Evolutionary conservation across 1,140 invertebrate species (phyloP).

Genomic region (Drosophila novamexicana): DNA sequence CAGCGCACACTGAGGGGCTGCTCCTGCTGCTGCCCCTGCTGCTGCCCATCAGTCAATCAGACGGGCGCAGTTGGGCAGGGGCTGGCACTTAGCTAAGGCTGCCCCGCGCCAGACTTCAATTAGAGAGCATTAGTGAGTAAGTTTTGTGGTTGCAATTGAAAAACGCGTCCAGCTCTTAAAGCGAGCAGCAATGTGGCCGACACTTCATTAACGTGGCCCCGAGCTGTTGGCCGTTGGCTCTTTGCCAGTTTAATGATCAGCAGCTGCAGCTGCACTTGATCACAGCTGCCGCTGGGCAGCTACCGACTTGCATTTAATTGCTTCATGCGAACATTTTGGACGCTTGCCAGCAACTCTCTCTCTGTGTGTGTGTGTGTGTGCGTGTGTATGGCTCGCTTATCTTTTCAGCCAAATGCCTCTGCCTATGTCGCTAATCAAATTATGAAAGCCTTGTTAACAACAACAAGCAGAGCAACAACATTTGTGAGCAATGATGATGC

Average conservation of each 20-base stretch:
- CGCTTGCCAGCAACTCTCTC: slow-evolving; percentile 42
- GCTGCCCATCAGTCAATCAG: slow-evolving; percentile 35
- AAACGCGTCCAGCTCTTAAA: slow-evolving; percentile 26
- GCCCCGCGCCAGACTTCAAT: slow-evolving; percentile 32
- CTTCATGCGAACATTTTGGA: slow-evolving; percentile 38
- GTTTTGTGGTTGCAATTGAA: slow-evolving; percentile 45
- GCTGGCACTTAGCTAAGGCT: background rate
- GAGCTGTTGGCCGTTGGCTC: slow-evolving; percentile 5
- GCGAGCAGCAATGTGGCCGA: slow-evolving; percentile 13
- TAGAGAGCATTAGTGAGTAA: slow-evolving; percentile 46
- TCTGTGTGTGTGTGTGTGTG: slow-evolving; percentile 25
- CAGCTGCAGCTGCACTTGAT: slow-evolving; percentile 35
- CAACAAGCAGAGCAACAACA: slow-evolving; percentile 7
- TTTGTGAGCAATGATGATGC: slow-evolving; percentile 38
- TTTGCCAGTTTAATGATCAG: slow-evolving; percentile 47
- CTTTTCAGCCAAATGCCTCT: slow-evolving; percentile 76
- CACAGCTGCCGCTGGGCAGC: slow-evolving; percentile 20
- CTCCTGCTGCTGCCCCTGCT: background rate
- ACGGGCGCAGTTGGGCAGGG: background rate
- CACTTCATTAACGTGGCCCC: slow-evolving; percentile 43
- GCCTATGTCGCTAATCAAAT: slow-evolving; percentile 80
- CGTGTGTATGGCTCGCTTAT: slow-evolving; percentile 59
- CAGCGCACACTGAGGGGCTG: slow-evolving; percentile 19
- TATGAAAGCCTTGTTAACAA: slow-evolving; percentile 72
- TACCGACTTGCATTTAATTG: slow-evolving; percentile 56